Percentiles rank a stretch among this genome's conserved stretches.
Evolutionary conservation across 1,140 invertebrate species (phyloP).

Genomic region (Maniola jurtina): DNA sequence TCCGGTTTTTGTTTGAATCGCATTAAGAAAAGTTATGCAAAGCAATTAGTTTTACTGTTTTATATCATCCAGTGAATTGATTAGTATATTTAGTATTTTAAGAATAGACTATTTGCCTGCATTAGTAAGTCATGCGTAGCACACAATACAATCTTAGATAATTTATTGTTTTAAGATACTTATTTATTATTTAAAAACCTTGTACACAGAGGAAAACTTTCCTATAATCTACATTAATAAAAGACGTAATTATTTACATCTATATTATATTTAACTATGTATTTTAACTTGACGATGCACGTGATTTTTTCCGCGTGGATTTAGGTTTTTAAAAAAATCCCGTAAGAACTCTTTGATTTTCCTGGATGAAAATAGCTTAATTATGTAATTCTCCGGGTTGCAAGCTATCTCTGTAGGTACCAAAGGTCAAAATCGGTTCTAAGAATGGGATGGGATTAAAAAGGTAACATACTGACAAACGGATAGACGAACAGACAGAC

Average conservation of each 20-base stretch:
- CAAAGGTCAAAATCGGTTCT: too few relatives aligned
- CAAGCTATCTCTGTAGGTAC: too few relatives aligned
- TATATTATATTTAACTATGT: background rate
- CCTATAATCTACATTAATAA: background rate
- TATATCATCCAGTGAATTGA: conserved; percentile 8
- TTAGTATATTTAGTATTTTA: conserved; percentile 6
- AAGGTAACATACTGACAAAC: too few relatives aligned
- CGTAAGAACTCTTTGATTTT: too few relatives aligned
- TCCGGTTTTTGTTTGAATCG: background rate
- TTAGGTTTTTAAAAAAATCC: too few relatives aligned
- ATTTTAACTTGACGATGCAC: too few relatives aligned
- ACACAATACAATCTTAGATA: conserved; percentile 7
- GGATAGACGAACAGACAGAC: too few relatives aligned
- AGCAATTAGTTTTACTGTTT: conserved; percentile 1
- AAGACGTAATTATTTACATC: background rate
- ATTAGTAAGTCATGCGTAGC: conserved; percentile 18
- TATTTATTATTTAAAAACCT: background rate
- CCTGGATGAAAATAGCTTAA: too few relatives aligned
- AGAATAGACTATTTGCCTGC: conserved; percentile 11
- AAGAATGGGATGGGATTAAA: too few relatives aligned
- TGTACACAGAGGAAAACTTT: background rate
- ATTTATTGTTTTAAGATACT: background rate
- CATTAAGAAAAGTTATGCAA: background rate
- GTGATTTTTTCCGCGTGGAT: too few relatives aligned
- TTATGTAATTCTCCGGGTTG: too few relatives aligned